These are phyloP conservation scores for Mustela lutreola DNA, from an alignment of 2,113 vertebrate species.

Conservation along the genomic window DNA sequence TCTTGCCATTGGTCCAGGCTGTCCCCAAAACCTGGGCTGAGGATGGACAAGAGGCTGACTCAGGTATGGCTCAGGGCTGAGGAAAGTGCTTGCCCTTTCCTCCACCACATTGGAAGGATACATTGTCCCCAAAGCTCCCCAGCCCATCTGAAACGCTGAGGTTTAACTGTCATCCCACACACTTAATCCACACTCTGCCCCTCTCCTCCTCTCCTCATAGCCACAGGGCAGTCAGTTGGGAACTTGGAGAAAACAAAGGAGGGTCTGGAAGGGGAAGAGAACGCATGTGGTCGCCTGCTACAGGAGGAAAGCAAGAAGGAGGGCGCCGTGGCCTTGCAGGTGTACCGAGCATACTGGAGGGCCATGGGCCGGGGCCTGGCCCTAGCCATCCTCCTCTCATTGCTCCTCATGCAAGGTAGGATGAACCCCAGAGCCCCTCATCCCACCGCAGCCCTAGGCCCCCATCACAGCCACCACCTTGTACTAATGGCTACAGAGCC, in stretches of 20 bases:
- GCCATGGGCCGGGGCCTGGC: slow-evolving; percentile 91
- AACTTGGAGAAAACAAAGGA: slow-evolving; percentile 74
- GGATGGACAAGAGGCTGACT: slow-evolving; percentile 64
- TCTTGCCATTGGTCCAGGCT: slow-evolving; percentile 92
- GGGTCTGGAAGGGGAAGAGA: slow-evolving; percentile 69
- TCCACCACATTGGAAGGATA: not conserved
- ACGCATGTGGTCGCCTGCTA: slow-evolving; percentile 49
- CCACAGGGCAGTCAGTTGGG: slow-evolving; percentile 61
- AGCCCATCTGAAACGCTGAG: not conserved
- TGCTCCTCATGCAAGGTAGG: slow-evolving; percentile 98
- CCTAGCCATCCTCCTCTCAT: slow-evolving; percentile 89
- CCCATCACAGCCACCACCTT: not conserved
- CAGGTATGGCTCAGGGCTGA: slow-evolving; percentile 62
- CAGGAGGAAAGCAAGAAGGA: slow-evolving; percentile 94
- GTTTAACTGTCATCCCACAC: not conserved
- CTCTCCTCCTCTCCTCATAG: not conserved
- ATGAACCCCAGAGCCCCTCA: not conserved
- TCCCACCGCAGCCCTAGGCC: not conserved
- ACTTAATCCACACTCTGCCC: not conserved
- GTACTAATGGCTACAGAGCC: not conserved
- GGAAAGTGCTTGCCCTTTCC: not conserved
- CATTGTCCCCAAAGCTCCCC: not conserved
- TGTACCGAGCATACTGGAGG: slow-evolving; percentile 94
- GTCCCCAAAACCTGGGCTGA: slow-evolving; percentile 82
- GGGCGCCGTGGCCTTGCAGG: slow-evolving; percentile 92